A percentile compares a stretch with the other conserved stretches of the same genome.
Evolutionary conservation across 2,888 invertebrate species (phyloP).

Genomic region (Stenotaenia linearis): DNA sequence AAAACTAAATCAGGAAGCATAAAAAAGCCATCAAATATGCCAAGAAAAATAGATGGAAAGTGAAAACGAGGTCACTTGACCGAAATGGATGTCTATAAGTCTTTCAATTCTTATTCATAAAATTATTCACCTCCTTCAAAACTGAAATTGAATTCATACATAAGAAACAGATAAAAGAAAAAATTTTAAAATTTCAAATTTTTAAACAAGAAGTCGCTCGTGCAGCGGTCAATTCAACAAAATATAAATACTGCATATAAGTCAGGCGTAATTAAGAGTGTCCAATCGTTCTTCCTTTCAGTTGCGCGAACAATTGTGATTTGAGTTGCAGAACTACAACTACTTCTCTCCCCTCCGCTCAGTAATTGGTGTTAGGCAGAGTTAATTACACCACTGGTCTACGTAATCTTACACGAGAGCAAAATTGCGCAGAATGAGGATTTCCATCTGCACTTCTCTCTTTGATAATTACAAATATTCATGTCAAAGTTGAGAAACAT

Average conservation of each 20-base stretch:
- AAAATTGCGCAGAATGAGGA: not conserved
- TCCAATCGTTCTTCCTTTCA: not conserved
- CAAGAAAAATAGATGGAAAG: slow-evolving; percentile 24
- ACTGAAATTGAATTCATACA: not conserved
- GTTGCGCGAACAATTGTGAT: not conserved
- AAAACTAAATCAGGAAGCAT: slow-evolving; percentile 24
- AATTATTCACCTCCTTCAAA: slow-evolving; percentile 8
- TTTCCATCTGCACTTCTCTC: not conserved
- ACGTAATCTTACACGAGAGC: not conserved
- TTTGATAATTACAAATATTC: not conserved
- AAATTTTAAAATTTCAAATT: not conserved
- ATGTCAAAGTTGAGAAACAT: not conserved
- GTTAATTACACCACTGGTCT: not conserved
- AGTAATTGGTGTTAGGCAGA: slow-evolving; percentile 6
- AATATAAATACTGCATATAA: not conserved
- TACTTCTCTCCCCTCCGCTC: not conserved
- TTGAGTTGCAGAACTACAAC: not conserved
- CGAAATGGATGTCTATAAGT: slow-evolving; percentile 4
- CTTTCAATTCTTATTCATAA: not conserved
- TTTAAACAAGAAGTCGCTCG: too few relatives aligned
- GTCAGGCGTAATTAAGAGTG: not conserved
- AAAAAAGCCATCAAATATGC: slow-evolving; percentile 19
- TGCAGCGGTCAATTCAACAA: too few relatives aligned
- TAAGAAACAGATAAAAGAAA: not conserved
- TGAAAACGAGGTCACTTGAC: slow-evolving; percentile 23